Percentiles rank a stretch among this genome's conserved stretches.
Evolutionary conservation across 2,888 invertebrate genomes (phyloP).

Genomic region (Dicyrtomina minuta): DNA sequence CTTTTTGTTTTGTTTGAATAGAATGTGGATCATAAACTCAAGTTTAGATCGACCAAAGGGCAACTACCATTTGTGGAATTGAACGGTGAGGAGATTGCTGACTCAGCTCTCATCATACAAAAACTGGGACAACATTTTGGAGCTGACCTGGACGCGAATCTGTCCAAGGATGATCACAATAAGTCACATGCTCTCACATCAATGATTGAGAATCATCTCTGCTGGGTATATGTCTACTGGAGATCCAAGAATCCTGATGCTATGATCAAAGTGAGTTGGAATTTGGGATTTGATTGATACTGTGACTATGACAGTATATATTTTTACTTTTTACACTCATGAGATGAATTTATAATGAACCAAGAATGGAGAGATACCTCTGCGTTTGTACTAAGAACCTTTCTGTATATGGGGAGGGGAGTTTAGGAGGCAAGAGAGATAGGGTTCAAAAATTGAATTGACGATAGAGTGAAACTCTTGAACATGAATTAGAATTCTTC

Average conservation of each 20-base stretch:
- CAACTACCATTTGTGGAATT: slow-evolving; percentile 92
- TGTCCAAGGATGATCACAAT: slow-evolving; percentile 82
- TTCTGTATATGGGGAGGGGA: neutral
- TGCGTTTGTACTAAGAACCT: neutral
- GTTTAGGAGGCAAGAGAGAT: neutral
- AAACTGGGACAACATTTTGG: slow-evolving; percentile 79
- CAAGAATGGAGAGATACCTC: neutral
- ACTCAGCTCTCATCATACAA: slow-evolving; percentile 86
- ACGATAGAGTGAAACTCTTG: slow-evolving; percentile 3
- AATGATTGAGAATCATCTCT: slow-evolving; percentile 91
- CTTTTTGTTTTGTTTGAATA: slow-evolving; percentile 57
- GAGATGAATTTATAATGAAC: slow-evolving; percentile 16
- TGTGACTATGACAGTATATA: neutral
- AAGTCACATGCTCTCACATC: slow-evolving; percentile 88
- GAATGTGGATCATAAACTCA: slow-evolving; percentile 94
- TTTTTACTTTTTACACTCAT: slow-evolving; percentile 11
- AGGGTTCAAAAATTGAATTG: neutral
- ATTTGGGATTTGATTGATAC: neutral
- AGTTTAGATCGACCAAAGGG: slow-evolving; percentile 90
- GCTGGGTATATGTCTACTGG: slow-evolving; percentile 85
- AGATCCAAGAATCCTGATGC: slow-evolving; percentile 87
- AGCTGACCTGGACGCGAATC: slow-evolving; percentile 78
- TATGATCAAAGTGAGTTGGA: slow-evolving; percentile 68
- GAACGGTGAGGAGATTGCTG: slow-evolving; percentile 91
- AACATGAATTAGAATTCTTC: neutral